These are phyloP conservation scores for Glareola pratincola DNA, from an alignment of 2,113 vertebrate species.

Conservation along the genomic window DNA sequence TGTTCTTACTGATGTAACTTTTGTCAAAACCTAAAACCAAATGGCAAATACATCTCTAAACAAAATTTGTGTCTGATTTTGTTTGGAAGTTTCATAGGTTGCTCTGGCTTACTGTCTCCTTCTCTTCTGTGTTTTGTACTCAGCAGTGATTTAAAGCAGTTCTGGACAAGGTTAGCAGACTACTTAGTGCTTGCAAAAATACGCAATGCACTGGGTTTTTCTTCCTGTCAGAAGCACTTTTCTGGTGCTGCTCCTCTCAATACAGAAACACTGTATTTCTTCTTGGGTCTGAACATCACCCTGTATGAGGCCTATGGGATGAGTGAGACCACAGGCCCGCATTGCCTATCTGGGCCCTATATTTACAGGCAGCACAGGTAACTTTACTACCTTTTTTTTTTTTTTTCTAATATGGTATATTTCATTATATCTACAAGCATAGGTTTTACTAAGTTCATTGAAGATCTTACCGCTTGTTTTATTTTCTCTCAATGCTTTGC, in stretches of 20 bases:
- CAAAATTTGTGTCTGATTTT: neutral
- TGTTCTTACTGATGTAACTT: neutral
- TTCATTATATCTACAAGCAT: neutral
- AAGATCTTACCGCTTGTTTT: neutral
- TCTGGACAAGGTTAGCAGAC: slow-evolving; percentile 79
- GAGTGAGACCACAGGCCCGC: slow-evolving; percentile 88
- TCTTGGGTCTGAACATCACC: slow-evolving; percentile 84
- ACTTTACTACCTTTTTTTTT: neutral
- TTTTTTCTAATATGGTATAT: neutral
- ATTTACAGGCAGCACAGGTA: slow-evolving; percentile 81
- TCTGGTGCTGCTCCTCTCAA: slow-evolving; percentile 85
- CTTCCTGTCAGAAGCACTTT: slow-evolving; percentile 83
- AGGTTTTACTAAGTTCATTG: neutral
- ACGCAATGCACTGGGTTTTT: slow-evolving; percentile 79
- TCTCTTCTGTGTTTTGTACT: neutral
- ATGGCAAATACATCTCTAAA: neutral
- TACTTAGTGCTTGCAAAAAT: slow-evolving; percentile 83
- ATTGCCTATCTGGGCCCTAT: slow-evolving; percentile 82
- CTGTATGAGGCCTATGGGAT: slow-evolving; percentile 87
- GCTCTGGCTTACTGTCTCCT: neutral
- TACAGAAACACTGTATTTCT: slow-evolving; percentile 80
- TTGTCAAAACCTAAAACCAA: neutral
- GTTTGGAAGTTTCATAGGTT: neutral
- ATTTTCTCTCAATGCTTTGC: neutral
- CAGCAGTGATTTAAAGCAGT: slow-evolving; percentile 78